A percentile compares a stretch with the other conserved stretches of the same genome.
Conservation (phyloP, 2,888 invertebrate species). For the Acanthosoma haemorrhoidale region DNA sequence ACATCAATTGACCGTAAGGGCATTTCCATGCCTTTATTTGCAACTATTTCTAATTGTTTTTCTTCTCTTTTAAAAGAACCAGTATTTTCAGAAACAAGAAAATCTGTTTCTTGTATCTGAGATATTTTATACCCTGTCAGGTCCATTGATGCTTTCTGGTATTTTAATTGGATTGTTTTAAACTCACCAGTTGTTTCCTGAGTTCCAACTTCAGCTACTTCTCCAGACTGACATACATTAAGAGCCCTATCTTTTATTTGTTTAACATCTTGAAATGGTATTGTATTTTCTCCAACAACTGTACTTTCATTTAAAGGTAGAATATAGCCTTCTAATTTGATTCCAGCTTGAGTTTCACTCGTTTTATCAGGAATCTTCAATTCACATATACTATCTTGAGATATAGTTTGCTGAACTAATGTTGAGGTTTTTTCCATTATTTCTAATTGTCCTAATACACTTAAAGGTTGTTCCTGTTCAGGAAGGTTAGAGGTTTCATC, state of each 20-base stretch:
- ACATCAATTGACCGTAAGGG: slow-evolving; percentile 29
- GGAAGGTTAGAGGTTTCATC: background rate
- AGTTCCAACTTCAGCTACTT: background rate
- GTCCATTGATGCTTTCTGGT: slow-evolving; percentile 28
- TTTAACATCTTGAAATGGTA: background rate
- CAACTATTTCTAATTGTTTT: background rate
- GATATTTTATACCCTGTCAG: slow-evolving; percentile 26
- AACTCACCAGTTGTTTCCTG: slow-evolving; percentile 32
- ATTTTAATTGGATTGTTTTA: background rate
- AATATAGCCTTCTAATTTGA: slow-evolving; percentile 31
- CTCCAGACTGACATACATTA: background rate
- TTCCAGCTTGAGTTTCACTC: slow-evolving; percentile 21
- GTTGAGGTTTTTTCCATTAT: slow-evolving; percentile 24
- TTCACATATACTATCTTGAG: slow-evolving; percentile 19
- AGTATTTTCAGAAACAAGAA: slow-evolving; percentile 15
- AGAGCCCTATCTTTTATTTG: background rate
- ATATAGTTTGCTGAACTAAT: slow-evolving; percentile 18
- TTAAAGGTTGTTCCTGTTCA: background rate
- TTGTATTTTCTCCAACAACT: slow-evolving; percentile 14
- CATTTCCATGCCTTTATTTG: background rate
- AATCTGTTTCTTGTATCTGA: slow-evolving; percentile 16
- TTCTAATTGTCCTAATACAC: slow-evolving; percentile 6
- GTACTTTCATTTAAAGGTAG: slow-evolving; percentile 26
- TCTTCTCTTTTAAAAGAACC: background rate
- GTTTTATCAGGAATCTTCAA: background rate